Evolutionary conservation across 2,113 vertebrate genomes (phyloP), one percentile per base, ranked within the genome.

Genomic region (Apistogramma diplotaenia): DNA sequence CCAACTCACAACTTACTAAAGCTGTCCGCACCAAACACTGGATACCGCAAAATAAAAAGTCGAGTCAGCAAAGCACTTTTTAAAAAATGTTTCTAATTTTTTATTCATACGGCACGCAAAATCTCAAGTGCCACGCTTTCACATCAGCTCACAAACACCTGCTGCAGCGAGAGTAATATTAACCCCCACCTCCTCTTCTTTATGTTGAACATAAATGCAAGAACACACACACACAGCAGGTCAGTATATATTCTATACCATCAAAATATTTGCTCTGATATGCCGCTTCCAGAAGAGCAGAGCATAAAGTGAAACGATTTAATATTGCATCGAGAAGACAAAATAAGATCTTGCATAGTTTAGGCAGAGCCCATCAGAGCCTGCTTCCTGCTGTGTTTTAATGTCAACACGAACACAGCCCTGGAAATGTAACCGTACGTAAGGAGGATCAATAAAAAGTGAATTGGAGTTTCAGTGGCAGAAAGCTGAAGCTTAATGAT

Each of bases 401-500:
- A 51, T 78, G 70, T 78, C 72, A 77, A 65, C 61, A 85, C 74
- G 82, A 65, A 89, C 93, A 91, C 62, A 74, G 84, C 61, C 73
- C 10, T 74, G 70, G 78, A 87, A 88, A 90, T 93, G 80, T 81
- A 91, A 93, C 86, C 84, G 55, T 43, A 84, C 65, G 46, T 49
- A 83, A 80, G 71, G 72, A 75, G 82, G 85, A 94, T 93, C 93
- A 92, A 95, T 95, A 84, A 88, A 86, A 60, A 89, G 75, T 53
- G 53, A 91, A 91, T 92, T 91, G 84, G 87, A 93, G 93, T 91
- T 89, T 85, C 78, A 55, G 87, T 79, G 55, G 84, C 71, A 59
- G 89, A 93, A 92, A 88, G 88, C 84, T 74, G 76, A 90, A 70
- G 87, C 83, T 89, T 91, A 88, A 93, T 88, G 91, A 93, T 87